Percentiles rank a stretch among this genome's conserved stretches.
phyloP scores from a whole-genome alignment of 2,888 invertebrate genomes.

The Abrostola tripartita region DNA sequence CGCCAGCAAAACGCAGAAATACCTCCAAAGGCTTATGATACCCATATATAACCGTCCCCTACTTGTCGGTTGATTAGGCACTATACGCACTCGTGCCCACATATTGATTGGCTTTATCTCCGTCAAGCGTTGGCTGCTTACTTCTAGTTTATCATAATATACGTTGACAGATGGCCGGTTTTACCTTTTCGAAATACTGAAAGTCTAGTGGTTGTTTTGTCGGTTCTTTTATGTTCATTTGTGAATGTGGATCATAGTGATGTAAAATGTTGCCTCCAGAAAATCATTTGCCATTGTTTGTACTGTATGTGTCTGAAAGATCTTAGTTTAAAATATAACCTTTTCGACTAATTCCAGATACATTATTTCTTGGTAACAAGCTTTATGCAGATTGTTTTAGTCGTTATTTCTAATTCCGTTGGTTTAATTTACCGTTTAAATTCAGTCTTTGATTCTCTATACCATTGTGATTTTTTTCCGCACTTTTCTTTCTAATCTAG shows the following conservation, averaged over 20 bases:
- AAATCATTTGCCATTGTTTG: slow-evolving; percentile 40
- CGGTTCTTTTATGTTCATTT: slow-evolving; percentile 54
- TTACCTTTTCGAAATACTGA: slow-evolving; percentile 50
- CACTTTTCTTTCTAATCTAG: too few species aligned
- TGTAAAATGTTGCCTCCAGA: slow-evolving; percentile 47
- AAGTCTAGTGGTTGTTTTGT: slow-evolving; percentile 46
- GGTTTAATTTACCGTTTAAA: too few species aligned
- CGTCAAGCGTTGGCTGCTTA: slow-evolving; percentile 58
- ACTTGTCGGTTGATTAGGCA: slow-evolving; percentile 75
- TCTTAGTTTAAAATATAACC: slow-evolving; percentile 1
- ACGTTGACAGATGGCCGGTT: slow-evolving; percentile 78
- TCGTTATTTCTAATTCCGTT: too few species aligned
- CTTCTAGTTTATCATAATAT: slow-evolving; percentile 83
- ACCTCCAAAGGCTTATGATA: slow-evolving; percentile 57
- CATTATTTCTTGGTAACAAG: too few species aligned
- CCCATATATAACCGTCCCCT: slow-evolving; percentile 69
- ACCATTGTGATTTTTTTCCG: too few species aligned
- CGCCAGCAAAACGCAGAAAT: slow-evolving; percentile 55
- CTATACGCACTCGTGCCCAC: slow-evolving; percentile 67
- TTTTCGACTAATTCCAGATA: too few species aligned
- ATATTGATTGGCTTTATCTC: slow-evolving; percentile 83
- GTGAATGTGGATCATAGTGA: slow-evolving; percentile 52
- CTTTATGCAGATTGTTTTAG: too few species aligned
- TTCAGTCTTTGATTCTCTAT: too few species aligned
- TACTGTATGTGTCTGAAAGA: slow-evolving; percentile 41